Percentiles rank a stretch among this genome's conserved stretches.
These are phyloP conservation scores for Eulemur rufifrons DNA, from an alignment of 2,113 vertebrate genomes.

Conservation along the genomic window DNA sequence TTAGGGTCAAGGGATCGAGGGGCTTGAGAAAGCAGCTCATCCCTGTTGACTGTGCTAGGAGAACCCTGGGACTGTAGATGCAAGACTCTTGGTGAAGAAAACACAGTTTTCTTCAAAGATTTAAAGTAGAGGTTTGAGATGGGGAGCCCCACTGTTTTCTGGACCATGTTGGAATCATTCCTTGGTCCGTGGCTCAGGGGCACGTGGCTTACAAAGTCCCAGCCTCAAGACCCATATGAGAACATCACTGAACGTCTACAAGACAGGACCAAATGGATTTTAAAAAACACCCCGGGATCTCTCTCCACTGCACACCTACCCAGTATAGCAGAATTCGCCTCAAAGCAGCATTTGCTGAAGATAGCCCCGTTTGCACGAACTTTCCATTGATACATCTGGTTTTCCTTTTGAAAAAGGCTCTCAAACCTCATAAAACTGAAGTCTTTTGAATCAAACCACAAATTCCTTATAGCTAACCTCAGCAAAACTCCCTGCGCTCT, in stretches of 20 bases:
- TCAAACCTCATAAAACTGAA: constrained; percentile 70
- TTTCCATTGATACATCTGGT: constrained; percentile 70
- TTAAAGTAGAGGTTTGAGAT: background rate
- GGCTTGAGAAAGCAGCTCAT: background rate
- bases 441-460: constrained; percentile 63
- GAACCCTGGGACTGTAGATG: rapidly evolving
- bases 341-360: constrained; percentile 48
- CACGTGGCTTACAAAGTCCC: background rate
- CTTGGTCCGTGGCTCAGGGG: background rate
- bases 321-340: background rate
- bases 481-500: constrained; percentile 38
- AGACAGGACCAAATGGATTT: background rate
- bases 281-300: background rate
- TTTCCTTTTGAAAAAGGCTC: constrained; percentile 62
- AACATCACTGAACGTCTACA: background rate
- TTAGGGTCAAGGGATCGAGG: background rate
- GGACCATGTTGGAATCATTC: background rate
- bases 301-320: background rate
- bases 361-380: constrained; percentile 20
- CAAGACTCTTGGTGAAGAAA: background rate
- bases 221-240: background rate
- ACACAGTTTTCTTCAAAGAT: background rate
- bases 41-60: background rate
- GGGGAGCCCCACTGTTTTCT: background rate
- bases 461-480: constrained; percentile 71